Percentiles rank a stretch among this genome's conserved stretches.
phyloP scores from a whole-genome alignment of 2,113 vertebrate species.

The Ptychochromis oligacanthus region DNA sequence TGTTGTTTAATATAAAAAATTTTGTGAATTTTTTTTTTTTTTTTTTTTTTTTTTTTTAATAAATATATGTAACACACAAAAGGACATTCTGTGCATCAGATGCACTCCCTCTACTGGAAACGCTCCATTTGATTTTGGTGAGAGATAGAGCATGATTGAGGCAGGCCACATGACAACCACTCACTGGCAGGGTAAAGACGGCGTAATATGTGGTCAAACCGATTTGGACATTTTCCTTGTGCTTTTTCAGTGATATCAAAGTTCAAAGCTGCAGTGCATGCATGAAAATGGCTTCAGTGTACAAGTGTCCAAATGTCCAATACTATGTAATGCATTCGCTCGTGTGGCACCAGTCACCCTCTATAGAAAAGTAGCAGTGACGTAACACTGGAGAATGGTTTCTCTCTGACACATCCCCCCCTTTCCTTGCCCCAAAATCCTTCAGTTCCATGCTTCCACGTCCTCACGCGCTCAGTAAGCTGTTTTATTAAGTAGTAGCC shows the following conservation, averaged over 20 bases:
- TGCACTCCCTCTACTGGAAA: not conserved
- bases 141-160: not conserved
- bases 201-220: not conserved
- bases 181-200: not conserved
- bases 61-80: not conserved
- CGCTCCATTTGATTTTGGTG: not conserved
- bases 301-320: not conserved
- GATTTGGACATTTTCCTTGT: not conserved
- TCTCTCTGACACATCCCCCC: constrained; percentile 38
- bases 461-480: constrained; percentile 61
- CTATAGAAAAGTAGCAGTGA: constrained; percentile 39
- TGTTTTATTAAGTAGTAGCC: constrained; percentile 50
- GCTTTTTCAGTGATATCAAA: not conserved
- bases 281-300: not conserved
- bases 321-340: not conserved
- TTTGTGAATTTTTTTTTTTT: no score
- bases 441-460: constrained; percentile 45
- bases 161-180: not conserved
- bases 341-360: constrained; percentile 46
- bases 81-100: not conserved
- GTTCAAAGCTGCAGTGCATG: not conserved
- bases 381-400: constrained; percentile 62
- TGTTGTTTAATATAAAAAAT: no score
- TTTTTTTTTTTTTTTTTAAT: not conserved
- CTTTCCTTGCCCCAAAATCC: constrained; percentile 43